phyloP scores from a whole-genome alignment of 2,797 vertebrate species.

The Meriones psammophilus region DNA sequence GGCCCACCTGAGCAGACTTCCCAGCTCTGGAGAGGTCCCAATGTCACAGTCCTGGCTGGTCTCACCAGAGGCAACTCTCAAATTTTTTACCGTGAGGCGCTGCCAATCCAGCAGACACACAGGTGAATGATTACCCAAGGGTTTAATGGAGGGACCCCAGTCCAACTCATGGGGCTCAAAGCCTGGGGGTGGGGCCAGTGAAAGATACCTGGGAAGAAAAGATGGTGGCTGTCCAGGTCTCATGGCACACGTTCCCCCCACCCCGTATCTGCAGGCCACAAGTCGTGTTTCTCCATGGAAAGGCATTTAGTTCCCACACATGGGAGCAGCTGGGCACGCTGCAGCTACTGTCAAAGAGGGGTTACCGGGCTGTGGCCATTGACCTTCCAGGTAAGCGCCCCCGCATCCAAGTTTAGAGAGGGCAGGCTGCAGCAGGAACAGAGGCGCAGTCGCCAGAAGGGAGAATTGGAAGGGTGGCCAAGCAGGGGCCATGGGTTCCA shows the following conservation, averaged over 20 bases:
- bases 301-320: slow-evolving; percentile 95
- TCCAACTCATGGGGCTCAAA: neutral
- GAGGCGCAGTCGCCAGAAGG: neutral
- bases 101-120: slow-evolving; percentile 88
- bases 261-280: slow-evolving; percentile 89
- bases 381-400: slow-evolving; percentile 96
- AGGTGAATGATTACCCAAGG: slow-evolving; percentile 88
- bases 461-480: neutral
- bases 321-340: slow-evolving; percentile 98
- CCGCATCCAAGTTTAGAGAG: neutral
- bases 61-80: slow-evolving; percentile 91
- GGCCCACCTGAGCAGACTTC: slow-evolving; percentile 86
- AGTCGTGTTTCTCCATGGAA: slow-evolving; percentile 96
- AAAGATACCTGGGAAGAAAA: neutral
- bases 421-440: neutral
- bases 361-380: slow-evolving; percentile 94
- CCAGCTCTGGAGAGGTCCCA: slow-evolving; percentile 85
- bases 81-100: slow-evolving; percentile 95
- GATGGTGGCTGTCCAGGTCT: neutral
- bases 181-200: neutral
- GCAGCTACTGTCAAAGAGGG: slow-evolving; percentile 92
- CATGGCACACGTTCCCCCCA: neutral
- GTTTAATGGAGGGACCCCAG: neutral
- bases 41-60: slow-evolving; percentile 90
- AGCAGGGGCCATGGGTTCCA: neutral